Evolutionary conservation across 2,888 invertebrate species (phyloP), one percentile per base, ranked within the genome.

Genomic region (Rhagonycha fulva): DNA sequence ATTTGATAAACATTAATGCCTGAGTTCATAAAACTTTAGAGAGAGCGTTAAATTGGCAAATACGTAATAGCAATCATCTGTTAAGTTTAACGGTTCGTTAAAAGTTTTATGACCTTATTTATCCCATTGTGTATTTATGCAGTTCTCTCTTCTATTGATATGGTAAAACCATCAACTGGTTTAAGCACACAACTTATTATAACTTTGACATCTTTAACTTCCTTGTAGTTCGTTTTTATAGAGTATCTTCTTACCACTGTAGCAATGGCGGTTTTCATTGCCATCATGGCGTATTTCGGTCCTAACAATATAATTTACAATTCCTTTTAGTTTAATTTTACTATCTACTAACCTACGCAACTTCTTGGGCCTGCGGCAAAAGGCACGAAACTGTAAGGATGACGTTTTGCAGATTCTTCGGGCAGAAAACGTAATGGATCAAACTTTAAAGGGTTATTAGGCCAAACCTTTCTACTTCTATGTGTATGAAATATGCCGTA

Each of bases 381-480:
- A 10, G 74, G 70, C 7, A 74, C 11, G 19, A 23, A 74, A n/a
- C 63, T 1, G 23, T 61, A 72, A 1, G 26, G 72, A 68, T 72
- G 72, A 1, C 74, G 14, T 14, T 74, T 74, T 9, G 74, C 68
- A n/a, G 28, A 32, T 5, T 74, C 69, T 63, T 74, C 70, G 4
- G 74, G 74, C 7, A 74, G 24, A 70, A 74, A 74, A 24, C 74
- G 74, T 30, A 70, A 32, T 4, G 74, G 74, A 62, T 74, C 70
- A 24, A 74, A 74, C 14, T 62, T 74, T n/a, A 74, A 4, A 10
- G 74, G 74, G n/a, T n/a, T n/a, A 11, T 74, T 62, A 1, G 69
- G 62, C 61, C 14, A 74, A n/a, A 28, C 1, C 3, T 47, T 19
- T 10, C 24, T 32, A 47, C 70, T 26, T 47, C 74, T n/a, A 12